phyloP scores from a whole-genome alignment of 2,113 vertebrate genomes.

The Phalacrocorax brasilianus region DNA sequence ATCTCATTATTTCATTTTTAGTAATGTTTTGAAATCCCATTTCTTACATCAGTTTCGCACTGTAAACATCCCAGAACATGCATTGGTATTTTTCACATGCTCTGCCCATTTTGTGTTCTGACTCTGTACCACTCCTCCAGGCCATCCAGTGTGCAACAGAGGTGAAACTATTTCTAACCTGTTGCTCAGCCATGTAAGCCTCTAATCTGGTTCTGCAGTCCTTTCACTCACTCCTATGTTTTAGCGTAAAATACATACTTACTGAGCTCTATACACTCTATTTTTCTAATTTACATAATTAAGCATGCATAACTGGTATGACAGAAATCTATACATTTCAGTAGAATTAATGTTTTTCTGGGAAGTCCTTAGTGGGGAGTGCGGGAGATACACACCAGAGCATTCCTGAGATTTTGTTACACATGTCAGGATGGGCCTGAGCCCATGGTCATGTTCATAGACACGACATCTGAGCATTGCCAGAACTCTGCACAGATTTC shows the following conservation, averaged over 20 bases:
- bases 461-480: neutral
- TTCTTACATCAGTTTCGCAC: neutral
- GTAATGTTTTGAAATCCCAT: neutral
- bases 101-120: neutral
- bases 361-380: rapidly evolving
- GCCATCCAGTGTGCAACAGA: neutral
- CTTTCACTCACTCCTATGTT: neutral
- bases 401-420: neutral
- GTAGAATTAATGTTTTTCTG: neutral
- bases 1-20: constrained; percentile 9
- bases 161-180: neutral
- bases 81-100: neutral
- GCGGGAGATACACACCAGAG: neutral
- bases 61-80: neutral
- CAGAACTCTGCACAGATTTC: neutral
- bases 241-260: neutral
- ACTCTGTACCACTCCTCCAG: neutral
- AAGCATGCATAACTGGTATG: neutral
- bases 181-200: neutral
- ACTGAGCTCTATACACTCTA: neutral
- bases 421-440: neutral
- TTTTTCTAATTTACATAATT: neutral
- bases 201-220: neutral
- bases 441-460: neutral
- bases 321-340: neutral